Evolutionary conservation across 1,140 invertebrate species (phyloP).

Genomic region (Drosophila tani): DNA sequence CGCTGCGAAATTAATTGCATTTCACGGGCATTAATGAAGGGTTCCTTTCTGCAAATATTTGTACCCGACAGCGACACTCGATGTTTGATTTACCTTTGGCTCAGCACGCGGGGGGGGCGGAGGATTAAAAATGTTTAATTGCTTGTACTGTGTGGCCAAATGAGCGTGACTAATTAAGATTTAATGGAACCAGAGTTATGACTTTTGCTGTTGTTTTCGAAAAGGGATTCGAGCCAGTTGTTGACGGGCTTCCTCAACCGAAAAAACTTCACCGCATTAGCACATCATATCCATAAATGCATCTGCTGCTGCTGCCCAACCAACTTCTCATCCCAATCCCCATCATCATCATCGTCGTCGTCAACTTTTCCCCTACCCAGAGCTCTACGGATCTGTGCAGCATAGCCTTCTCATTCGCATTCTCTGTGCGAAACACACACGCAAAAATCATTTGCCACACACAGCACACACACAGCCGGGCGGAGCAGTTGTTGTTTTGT

Average conservation of each 20-base stretch:
- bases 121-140: slow-evolving; percentile 31
- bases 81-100: slow-evolving; percentile 34
- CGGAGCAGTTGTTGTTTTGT: slow-evolving; percentile 44
- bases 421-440: slow-evolving; percentile 14
- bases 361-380: slow-evolving; percentile 24
- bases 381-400: slow-evolving; percentile 30
- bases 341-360: slow-evolving; percentile 11
- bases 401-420: slow-evolving; percentile 27
- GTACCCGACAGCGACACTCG: slow-evolving; percentile 26
- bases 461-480: slow-evolving; percentile 19
- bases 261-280: slow-evolving; percentile 36
- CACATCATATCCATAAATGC: slow-evolving; percentile 44
- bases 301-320: slow-evolving; percentile 15
- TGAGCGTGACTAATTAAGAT: slow-evolving; percentile 44
- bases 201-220: slow-evolving; percentile 6
- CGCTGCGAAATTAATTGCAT: slow-evolving; percentile 38
- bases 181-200: slow-evolving; percentile 33
- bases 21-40: slow-evolving; percentile 37
- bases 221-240: slow-evolving; percentile 1
- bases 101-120: neutral
- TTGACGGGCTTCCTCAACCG: neutral
- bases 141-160: slow-evolving; percentile 23
- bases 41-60: slow-evolving; percentile 25
- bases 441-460: slow-evolving; percentile 31
- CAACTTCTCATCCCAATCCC: slow-evolving; percentile 6